Conservation (phyloP, 2,888 invertebrate species). For the Brachynemurus nebulosus region DNA sequence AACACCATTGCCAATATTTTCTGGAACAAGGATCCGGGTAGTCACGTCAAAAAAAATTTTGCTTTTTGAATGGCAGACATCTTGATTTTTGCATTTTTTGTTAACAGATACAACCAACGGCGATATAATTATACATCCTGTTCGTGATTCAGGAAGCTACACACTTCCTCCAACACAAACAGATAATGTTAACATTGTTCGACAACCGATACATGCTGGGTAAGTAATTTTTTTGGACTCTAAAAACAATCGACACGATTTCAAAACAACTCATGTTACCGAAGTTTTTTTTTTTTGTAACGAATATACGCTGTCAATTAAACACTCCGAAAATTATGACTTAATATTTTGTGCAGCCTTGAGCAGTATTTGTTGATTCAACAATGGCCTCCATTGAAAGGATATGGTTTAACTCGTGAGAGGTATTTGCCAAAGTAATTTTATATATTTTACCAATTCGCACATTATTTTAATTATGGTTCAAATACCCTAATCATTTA, state of each 20-base stretch:
- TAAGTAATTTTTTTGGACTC: too few species aligned
- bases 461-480: neutral
- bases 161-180: slow-evolving; percentile 27
- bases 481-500: neutral
- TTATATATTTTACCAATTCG: neutral
- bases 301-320: too few species aligned
- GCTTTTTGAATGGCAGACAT: too few species aligned
- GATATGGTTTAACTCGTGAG: slow-evolving; percentile 9
- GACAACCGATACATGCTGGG: slow-evolving; percentile 51
- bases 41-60: too few species aligned
- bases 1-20: too few species aligned
- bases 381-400: slow-evolving; percentile 7
- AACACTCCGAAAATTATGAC: too few species aligned
- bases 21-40: too few species aligned
- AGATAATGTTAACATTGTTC: slow-evolving; percentile 46
- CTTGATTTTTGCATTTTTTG: too few species aligned
- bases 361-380: slow-evolving; percentile 7
- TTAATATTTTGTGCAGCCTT: slow-evolving; percentile 9
- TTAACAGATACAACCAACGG: slow-evolving; percentile 30
- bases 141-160: slow-evolving; percentile 28
- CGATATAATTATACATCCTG: slow-evolving; percentile 28
- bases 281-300: too few species aligned
- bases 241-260: too few species aligned
- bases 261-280: too few species aligned
- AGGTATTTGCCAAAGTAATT: slow-evolving; percentile 6